phyloP scores from a whole-genome alignment of 2,797 vertebrate species.

The Diplodus sargus region DNA sequence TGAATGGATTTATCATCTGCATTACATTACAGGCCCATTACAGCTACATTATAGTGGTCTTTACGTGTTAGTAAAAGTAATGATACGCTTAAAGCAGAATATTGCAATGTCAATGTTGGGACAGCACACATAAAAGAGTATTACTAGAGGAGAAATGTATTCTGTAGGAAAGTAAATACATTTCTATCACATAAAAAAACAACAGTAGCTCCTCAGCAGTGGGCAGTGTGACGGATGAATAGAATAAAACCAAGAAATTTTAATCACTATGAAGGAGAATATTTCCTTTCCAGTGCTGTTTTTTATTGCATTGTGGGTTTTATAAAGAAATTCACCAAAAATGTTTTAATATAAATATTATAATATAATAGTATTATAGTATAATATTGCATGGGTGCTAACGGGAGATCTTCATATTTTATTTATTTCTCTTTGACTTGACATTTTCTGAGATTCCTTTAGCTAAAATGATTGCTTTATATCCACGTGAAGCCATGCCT shows the following conservation, averaged over 20 bases:
- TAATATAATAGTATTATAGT: no score
- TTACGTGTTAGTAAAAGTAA: conserved; percentile 32
- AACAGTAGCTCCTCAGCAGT: not conserved
- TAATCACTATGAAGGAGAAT: not conserved
- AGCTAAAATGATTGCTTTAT: no score
- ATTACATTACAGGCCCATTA: conserved; percentile 32
- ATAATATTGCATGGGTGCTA: not conserved
- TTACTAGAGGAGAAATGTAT: not conserved
- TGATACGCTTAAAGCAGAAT: conserved; percentile 5
- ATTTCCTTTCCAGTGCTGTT: not conserved
- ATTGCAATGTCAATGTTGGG: not conserved
- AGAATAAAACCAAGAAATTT: conserved; percentile 1
- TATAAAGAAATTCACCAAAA: not conserved
- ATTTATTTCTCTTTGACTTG: conserved; percentile 6
- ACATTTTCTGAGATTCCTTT: not conserved
- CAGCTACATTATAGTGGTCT: conserved; percentile 21
- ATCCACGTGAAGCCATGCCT: not conserved
- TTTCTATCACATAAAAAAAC: conserved; percentile 1
- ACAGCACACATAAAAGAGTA: not conserved
- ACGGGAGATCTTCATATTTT: not conserved
- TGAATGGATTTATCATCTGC: conserved; percentile 21
- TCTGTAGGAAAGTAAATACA: not conserved
- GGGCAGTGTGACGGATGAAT: not conserved
- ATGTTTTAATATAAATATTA: no score
- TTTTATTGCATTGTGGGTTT: not conserved